Evolutionary conservation across 2,888 invertebrate species (phyloP).

Genomic region (Phoenoteleia sp.): DNA sequence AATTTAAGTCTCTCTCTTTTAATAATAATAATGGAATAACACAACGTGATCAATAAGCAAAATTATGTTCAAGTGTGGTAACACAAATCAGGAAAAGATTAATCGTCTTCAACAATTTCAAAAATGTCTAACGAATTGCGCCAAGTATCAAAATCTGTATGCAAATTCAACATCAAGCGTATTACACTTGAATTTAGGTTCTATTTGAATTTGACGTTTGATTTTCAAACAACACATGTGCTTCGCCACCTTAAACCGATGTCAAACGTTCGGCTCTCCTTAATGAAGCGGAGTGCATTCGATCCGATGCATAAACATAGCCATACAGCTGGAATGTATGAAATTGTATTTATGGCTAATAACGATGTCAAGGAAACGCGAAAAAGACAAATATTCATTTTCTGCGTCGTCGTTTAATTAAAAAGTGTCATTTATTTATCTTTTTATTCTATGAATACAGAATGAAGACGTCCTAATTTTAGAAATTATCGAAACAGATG

Average conservation of each 20-base stretch:
- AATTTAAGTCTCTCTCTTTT: too few relatives aligned
- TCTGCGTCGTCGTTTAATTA: constrained; percentile 56
- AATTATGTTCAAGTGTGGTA: too few relatives aligned
- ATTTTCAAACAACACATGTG: constrained; percentile 55
- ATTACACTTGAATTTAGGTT: constrained; percentile 8
- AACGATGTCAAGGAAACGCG: constrained; percentile 70
- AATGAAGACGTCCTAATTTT: constrained; percentile 55
- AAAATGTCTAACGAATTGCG: too few relatives aligned
- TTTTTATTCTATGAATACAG: constrained; percentile 46
- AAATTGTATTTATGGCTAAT: constrained; percentile 71
- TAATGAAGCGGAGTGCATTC: constrained; percentile 63
- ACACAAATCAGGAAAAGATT: too few relatives aligned
- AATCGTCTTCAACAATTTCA: too few relatives aligned
- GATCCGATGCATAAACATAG: constrained; percentile 65
- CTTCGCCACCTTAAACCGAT: constrained; percentile 62
- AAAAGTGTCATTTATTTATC: constrained; percentile 55
- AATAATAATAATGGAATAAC: too few relatives aligned
- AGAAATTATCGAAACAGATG: constrained; percentile 37
- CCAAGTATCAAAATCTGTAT: not conserved
- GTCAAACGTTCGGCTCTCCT: constrained; percentile 54
- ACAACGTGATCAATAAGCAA: too few relatives aligned
- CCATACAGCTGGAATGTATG: constrained; percentile 62
- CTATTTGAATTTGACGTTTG: constrained; percentile 48
- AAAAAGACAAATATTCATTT: constrained; percentile 62
- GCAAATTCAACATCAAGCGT: not conserved